Evolutionary conservation across 1,140 invertebrate species (phyloP), one percentile per base, ranked within the genome.

Genomic region (Stratiolaelaps scimitus): DNA sequence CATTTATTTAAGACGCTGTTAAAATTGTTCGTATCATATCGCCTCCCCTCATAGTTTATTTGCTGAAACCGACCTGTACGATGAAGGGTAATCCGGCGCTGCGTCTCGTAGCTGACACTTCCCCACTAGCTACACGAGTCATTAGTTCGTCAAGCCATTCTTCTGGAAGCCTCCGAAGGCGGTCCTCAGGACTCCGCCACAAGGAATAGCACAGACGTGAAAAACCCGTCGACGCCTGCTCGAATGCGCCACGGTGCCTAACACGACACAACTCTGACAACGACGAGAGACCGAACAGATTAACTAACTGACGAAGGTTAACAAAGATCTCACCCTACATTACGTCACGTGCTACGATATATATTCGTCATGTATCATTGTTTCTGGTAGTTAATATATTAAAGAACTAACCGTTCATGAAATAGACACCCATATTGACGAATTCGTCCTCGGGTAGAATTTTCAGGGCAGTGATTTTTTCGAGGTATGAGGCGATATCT

Each of bases 11-110:
- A 40, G 20, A 64, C 29, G 29, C 20, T 10, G 46, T 23, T 64
- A 20, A 67, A 68, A 13, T 13, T 48, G 19, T 15, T 28, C 13
- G 10, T 15, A 43, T 34, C 13, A 7, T 17, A 28, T 7, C 20
- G 1, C 26, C 34, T 56, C n/a, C 40, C 17, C 13, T n/a, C n/a
- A n/a, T n/a, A n/a, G n/a, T n/a, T n/a, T n/a, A 64, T 48, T 64
- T 17, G 66, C n/a, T n/a, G 13, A 68, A 20, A 69, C 30, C 7
- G 72, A 85, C 87, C 80, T 89, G 87, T 68, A 93, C 81, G 80
- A 92, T 86, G 74, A 89, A 93, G 1, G 91, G 90, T 60, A 94
- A 78, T 13, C 92, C 92, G 30, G 89, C 92, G 77, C 89, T 92
- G 69, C 92, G 78, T 47, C 92, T 78, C 0, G 91, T 95, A 1